Evolutionary conservation across 2,113 vertebrate species (phyloP).

Genomic region (Oenanthe oenanthe): DNA sequence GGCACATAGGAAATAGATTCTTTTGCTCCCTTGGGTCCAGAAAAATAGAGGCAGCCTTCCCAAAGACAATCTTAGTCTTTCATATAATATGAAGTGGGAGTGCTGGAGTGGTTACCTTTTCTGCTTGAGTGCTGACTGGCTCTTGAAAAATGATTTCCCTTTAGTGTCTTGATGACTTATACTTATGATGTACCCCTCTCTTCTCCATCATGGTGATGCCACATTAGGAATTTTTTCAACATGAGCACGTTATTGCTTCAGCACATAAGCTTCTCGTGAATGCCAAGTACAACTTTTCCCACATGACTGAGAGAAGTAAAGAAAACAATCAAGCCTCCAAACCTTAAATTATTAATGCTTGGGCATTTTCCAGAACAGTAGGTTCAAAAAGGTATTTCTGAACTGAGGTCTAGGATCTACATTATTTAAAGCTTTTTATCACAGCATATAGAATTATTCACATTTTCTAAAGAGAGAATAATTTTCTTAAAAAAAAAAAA

Average conservation of each 20-base stretch:
- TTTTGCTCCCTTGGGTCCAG: not conserved
- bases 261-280: not conserved
- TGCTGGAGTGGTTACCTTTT: not conserved
- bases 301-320: not conserved
- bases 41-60: not conserved
- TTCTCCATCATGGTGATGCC: not conserved
- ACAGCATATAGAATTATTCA: not conserved
- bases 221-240: not conserved
- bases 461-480: not conserved
- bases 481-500: not conserved
- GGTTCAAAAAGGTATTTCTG: not conserved
- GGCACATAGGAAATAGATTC: not conserved
- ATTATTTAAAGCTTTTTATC: not conserved
- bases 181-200: not conserved
- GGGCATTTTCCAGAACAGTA: not conserved
- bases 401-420: not conserved
- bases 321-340: not conserved
- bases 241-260: not conserved
- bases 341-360: not conserved
- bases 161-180: not conserved
- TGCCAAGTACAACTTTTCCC: not conserved
- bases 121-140: not conserved
- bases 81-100: not conserved
- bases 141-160: not conserved
- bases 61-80: not conserved